These are phyloP conservation scores for Camponotus floridanus DNA, from an alignment of 1,140 invertebrate species.

Conservation along the genomic window DNA sequence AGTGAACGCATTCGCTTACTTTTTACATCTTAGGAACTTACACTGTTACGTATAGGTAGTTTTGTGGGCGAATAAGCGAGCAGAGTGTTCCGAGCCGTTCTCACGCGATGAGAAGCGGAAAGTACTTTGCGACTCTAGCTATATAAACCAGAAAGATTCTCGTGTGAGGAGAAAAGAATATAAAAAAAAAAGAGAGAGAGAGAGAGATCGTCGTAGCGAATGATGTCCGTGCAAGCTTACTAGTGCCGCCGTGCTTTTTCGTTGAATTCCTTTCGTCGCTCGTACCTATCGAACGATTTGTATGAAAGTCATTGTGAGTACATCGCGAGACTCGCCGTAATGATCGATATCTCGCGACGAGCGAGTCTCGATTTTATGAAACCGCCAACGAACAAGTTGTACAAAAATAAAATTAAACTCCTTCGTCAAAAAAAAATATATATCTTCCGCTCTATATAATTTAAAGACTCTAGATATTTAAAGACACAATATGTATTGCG, in stretches of 20 bases:
- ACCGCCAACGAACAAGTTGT: not conserved
- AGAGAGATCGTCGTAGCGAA: conserved; percentile 78
- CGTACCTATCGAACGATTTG: conserved; percentile 80
- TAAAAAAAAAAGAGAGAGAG: conserved; percentile 23
- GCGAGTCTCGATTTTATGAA: conserved; percentile 11
- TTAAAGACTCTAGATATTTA: conserved; percentile 8
- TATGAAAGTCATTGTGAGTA: conserved; percentile 81
- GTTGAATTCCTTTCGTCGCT: conserved; percentile 74
- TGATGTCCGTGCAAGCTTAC: conserved; percentile 86
- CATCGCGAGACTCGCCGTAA: conserved; percentile 65
- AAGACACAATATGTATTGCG: not conserved
- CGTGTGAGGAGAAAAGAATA: conserved; percentile 56
- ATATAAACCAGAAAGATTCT: conserved; percentile 62
- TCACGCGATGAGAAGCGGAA: conserved; percentile 48
- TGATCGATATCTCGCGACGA: conserved; percentile 37
- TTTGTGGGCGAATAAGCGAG: conserved; percentile 80
- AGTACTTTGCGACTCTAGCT: conserved; percentile 65
- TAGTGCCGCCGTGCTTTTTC: conserved; percentile 83
- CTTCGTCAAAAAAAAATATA: not conserved
- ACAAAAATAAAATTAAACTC: not conserved
- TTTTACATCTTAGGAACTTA: conserved; percentile 72
- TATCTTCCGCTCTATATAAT: not conserved
- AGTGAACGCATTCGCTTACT: conserved; percentile 53
- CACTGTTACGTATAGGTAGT: conserved; percentile 73
- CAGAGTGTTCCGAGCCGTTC: conserved; percentile 72